Percentiles rank a stretch among this genome's conserved stretches.
These are phyloP conservation scores for Vimba vimba DNA, from an alignment of 2,113 vertebrate species.

Conservation along the genomic window DNA sequence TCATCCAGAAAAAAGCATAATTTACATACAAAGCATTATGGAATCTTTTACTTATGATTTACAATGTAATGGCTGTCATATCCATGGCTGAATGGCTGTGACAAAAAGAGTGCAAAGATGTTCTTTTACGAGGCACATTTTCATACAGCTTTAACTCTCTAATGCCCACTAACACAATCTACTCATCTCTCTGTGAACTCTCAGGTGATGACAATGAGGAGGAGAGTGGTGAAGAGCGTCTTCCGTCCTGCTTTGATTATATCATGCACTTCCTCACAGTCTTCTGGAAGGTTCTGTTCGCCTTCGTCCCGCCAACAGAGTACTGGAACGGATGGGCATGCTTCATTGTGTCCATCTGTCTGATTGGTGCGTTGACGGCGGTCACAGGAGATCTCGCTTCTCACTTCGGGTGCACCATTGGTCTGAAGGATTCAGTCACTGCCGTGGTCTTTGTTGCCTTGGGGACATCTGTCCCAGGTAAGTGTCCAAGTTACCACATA, in stretches of 20 bases:
- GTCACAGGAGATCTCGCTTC: constrained; percentile 83
- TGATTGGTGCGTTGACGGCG: constrained; percentile 81
- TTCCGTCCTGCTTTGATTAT: constrained; percentile 86
- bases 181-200: neutral
- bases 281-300: constrained; percentile 87
- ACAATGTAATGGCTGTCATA: no score
- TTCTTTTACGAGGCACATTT: neutral
- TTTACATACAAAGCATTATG: no score
- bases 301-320: constrained; percentile 83
- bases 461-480: constrained; percentile 83
- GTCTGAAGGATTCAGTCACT: constrained; percentile 83
- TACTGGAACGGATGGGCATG: constrained; percentile 88
- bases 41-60: no score
- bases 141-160: neutral
- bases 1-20: no score
- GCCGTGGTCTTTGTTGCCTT: constrained; percentile 85
- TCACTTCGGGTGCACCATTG: constrained; percentile 83
- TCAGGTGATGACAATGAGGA: constrained; percentile 84
- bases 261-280: constrained; percentile 89
- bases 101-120: neutral
- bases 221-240: constrained; percentile 82
- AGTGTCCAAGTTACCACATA: constrained; percentile 9
- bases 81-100: no score
- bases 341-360: constrained; percentile 81
- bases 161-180: neutral